phyloP scores from a whole-genome alignment of 2,113 vertebrate genomes.

The Hypocryptadius cinnamomeus region DNA sequence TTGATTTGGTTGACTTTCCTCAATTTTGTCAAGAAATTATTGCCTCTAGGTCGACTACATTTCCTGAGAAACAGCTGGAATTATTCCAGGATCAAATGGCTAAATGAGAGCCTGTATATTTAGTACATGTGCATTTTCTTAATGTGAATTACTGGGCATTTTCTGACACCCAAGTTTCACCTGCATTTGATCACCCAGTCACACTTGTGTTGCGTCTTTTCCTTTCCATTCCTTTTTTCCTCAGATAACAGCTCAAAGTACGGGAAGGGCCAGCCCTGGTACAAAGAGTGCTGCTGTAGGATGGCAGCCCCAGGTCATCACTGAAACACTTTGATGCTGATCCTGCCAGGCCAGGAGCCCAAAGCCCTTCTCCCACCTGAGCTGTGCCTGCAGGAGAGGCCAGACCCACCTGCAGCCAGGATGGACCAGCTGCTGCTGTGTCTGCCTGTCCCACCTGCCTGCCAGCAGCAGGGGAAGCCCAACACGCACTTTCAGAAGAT shows the following conservation, averaged over 20 bases:
- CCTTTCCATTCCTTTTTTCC: not conserved
- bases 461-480: not conserved
- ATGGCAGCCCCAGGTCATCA: not conserved
- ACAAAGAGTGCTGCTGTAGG: not conserved
- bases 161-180: not conserved
- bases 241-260: not conserved
- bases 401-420: not conserved
- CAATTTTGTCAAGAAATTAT: not conserved
- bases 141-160: not conserved
- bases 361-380: not conserved
- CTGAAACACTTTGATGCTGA: not conserved
- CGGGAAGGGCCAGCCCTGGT: not conserved
- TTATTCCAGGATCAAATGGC: not conserved
- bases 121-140: not conserved
- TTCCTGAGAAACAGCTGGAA: not conserved
- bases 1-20: not conserved
- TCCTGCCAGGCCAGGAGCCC: not conserved
- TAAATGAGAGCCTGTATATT: not conserved
- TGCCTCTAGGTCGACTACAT: not conserved
- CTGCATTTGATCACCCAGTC: not conserved
- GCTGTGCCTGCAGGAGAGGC: not conserved
- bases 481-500: accelerated
- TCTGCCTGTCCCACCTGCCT: accelerated
- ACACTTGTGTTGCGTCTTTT: not conserved
- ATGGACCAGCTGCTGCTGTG: not conserved